phyloP scores from a whole-genome alignment of 1,140 invertebrate species.

The Drosophila aff. region DNA sequence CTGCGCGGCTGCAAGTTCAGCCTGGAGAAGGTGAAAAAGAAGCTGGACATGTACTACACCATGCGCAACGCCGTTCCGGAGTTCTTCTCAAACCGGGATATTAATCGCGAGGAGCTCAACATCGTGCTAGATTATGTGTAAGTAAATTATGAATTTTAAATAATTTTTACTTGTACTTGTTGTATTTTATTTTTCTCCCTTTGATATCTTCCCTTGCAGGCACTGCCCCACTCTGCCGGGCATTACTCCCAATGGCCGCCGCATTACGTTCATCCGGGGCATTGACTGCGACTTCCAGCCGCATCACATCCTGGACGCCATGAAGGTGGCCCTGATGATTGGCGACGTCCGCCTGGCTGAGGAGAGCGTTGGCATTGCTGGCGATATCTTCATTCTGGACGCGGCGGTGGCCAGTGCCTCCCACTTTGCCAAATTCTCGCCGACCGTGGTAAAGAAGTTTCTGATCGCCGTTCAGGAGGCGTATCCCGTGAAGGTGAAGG shows the following conservation, averaged over 20 bases:
- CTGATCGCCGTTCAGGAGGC: constrained; percentile 93
- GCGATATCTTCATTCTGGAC: constrained; percentile 92
- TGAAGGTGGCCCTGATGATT: constrained; percentile 93
- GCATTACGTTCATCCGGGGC: constrained; percentile 90
- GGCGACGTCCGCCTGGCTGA: constrained; percentile 92
- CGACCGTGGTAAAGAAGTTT: constrained; percentile 91
- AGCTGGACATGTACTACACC: constrained; percentile 92
- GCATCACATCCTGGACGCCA: constrained; percentile 88
- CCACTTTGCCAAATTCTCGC: constrained; percentile 92
- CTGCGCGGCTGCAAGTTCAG: constrained; percentile 93
- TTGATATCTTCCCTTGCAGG: constrained; percentile 85
- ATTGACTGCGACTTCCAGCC: constrained; percentile 87
- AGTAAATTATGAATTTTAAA: constrained; percentile 69
- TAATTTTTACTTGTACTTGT: too few relatives aligned
- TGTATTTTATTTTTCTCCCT: neutral
- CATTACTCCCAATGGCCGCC: constrained; percentile 90
- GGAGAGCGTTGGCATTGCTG: constrained; percentile 91
- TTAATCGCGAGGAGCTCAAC: constrained; percentile 89
- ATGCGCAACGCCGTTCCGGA: constrained; percentile 93
- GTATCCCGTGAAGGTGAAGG: constrained; percentile 93
- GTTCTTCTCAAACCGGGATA: constrained; percentile 92
- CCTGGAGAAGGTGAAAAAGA: constrained; percentile 92
- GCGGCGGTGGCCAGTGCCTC: constrained; percentile 90
- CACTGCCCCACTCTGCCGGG: constrained; percentile 91
- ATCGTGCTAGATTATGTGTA: constrained; percentile 90